A percentile compares a stretch with the other conserved stretches of the same genome.
phyloP scores from a whole-genome alignment of 2,888 invertebrate genomes.

The Tiphia femorata region DNA sequence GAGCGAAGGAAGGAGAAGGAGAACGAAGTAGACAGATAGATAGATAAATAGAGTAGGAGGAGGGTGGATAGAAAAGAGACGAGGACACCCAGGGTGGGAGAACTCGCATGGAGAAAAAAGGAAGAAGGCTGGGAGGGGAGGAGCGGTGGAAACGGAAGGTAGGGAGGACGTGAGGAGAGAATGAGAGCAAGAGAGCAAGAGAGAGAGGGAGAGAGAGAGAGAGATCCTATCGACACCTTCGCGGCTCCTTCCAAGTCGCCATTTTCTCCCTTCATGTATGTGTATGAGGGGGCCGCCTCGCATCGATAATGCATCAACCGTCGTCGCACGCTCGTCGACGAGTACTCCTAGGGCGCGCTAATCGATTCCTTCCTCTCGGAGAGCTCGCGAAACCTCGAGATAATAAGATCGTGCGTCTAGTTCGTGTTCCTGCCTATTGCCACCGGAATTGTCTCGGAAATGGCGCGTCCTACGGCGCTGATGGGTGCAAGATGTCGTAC shows the following conservation, averaged over 20 bases:
- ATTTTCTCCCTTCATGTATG: slow-evolving; percentile 47
- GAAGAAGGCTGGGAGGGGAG: no score
- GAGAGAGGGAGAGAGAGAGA: slow-evolving; percentile 17
- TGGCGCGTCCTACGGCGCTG: no score
- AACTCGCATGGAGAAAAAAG: no score
- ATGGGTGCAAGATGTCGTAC: no score
- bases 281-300: slow-evolving; percentile 40
- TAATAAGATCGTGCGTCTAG: slow-evolving; percentile 1
- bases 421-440: no score
- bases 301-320: slow-evolving; percentile 43
- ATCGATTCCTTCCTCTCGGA: slow-evolving; percentile 37
- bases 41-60: no score
- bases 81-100: no score
- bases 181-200: slow-evolving; percentile 5
- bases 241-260: slow-evolving; percentile 30
- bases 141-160: not conserved
- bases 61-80: no score
- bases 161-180: not conserved
- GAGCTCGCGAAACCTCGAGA: slow-evolving; percentile 10
- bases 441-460: no score
- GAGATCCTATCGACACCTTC: slow-evolving; percentile 44
- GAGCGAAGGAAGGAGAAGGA: no score
- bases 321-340: slow-evolving; percentile 23
- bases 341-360: slow-evolving; percentile 34
- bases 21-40: no score